phyloP scores from a whole-genome alignment of 2,888 invertebrate genomes.

The Timandra comae region DNA sequence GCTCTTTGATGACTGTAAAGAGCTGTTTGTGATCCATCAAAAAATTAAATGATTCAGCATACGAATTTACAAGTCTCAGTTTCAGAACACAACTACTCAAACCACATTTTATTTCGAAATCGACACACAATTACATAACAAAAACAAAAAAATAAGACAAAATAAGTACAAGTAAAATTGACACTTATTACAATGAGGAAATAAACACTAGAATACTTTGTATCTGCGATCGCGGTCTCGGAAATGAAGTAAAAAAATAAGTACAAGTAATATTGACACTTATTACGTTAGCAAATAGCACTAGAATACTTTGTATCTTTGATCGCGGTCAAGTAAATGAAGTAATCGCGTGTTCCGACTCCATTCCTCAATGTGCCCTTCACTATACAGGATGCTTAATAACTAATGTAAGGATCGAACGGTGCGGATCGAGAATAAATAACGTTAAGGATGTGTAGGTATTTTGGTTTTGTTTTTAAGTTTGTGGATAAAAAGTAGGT shows the following conservation, averaged over 20 bases:
- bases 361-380: constrained; percentile 56
- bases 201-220: constrained; percentile 19
- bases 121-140: no score
- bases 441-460: background rate
- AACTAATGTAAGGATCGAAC: constrained; percentile 6
- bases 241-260: constrained; percentile 68
- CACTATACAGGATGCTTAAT: constrained; percentile 32
- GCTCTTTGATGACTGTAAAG: no score
- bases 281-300: background rate
- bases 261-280: no score
- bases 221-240: constrained; percentile 35
- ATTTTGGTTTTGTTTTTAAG: no score
- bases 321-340: constrained; percentile 57
- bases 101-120: no score
- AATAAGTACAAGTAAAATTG: no score
- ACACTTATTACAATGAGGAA: background rate
- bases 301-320: constrained; percentile 20
- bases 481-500: no score
- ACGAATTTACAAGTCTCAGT: no score
- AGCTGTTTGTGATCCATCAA: no score
- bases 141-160: no score
- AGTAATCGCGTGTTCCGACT: constrained; percentile 58
- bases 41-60: no score
- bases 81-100: no score
- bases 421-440: background rate